These are phyloP conservation scores for Semibalanus balanoides DNA, from an alignment of 1,140 invertebrate genomes.

Conservation along the genomic window DNA sequence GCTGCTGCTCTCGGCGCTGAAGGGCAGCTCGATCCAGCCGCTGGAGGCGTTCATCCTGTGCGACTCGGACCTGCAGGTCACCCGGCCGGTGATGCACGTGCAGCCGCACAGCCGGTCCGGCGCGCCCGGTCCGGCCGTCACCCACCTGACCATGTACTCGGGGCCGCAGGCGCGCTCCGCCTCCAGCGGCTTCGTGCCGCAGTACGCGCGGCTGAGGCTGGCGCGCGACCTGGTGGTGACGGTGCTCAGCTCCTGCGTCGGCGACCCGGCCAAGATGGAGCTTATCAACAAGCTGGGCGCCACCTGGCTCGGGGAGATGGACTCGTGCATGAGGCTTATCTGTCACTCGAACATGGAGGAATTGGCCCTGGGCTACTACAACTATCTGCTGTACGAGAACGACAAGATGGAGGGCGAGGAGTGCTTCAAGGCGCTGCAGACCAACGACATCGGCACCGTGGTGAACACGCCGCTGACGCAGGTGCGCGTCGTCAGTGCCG, in stretches of 20 bases:
- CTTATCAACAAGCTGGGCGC: constrained; percentile 2
- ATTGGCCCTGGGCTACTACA: background rate
- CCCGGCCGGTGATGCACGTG: background rate
- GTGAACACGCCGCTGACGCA: background rate
- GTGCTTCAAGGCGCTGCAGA: constrained; percentile 4
- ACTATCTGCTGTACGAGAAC: background rate
- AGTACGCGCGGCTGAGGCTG: background rate
- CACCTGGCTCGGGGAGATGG: background rate
- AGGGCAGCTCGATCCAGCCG: background rate
- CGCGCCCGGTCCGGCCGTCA: background rate
- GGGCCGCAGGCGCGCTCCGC: background rate
- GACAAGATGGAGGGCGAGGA: background rate
- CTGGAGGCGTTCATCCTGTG: constrained; percentile 5
- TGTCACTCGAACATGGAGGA: background rate
- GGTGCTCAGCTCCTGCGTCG: constrained; percentile 3
- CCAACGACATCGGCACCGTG: background rate
- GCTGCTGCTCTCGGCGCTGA: background rate
- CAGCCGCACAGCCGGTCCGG: background rate
- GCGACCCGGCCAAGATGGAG: constrained; percentile 3
- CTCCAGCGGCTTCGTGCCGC: background rate
- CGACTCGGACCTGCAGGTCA: background rate
- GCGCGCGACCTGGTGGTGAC: background rate
- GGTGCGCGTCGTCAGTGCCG: background rate
- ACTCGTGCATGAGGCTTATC: background rate
- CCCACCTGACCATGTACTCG: constrained; percentile 3